These are phyloP conservation scores for Tribolium castaneum DNA, from an alignment of 1,140 invertebrate species.

Conservation along the genomic window DNA sequence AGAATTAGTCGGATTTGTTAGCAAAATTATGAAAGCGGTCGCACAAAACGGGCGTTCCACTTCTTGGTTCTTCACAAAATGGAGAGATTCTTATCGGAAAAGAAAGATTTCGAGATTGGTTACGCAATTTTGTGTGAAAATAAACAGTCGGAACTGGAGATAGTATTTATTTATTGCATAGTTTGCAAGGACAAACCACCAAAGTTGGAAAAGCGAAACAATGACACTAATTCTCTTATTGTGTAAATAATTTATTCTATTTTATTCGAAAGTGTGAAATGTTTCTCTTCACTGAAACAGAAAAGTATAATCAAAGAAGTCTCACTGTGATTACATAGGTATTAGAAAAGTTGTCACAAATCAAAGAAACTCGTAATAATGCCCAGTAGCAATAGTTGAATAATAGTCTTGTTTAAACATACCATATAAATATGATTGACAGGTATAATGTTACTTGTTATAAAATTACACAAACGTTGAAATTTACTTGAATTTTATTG, in stretches of 20 bases:
- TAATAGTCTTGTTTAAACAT: background rate
- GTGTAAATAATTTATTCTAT: too few relatives aligned
- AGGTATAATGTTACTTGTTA: background rate
- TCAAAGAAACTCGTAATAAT: background rate
- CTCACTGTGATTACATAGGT: background rate
- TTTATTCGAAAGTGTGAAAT: background rate
- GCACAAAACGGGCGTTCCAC: slow-evolving; percentile 11
- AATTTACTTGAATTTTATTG: background rate
- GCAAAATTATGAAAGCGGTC: slow-evolving; percentile 25
- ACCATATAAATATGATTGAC: background rate
- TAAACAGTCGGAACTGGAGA: background rate
- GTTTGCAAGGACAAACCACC: too few relatives aligned
- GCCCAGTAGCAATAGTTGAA: background rate
- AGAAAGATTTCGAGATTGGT: background rate
- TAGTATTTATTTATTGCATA: too few relatives aligned
- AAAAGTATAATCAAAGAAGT: background rate
- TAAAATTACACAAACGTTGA: background rate
- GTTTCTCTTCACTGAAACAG: background rate
- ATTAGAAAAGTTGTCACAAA: background rate
- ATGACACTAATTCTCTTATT: too few relatives aligned
- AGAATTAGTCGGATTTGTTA: slow-evolving; percentile 2
- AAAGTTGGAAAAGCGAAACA: too few relatives aligned
- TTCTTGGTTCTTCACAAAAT: background rate
- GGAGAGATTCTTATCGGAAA: background rate
- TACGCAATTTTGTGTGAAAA: background rate